These are phyloP conservation scores for Fundulus diaphanus DNA, from an alignment of 2,797 vertebrate genomes.

Conservation along the genomic window DNA sequence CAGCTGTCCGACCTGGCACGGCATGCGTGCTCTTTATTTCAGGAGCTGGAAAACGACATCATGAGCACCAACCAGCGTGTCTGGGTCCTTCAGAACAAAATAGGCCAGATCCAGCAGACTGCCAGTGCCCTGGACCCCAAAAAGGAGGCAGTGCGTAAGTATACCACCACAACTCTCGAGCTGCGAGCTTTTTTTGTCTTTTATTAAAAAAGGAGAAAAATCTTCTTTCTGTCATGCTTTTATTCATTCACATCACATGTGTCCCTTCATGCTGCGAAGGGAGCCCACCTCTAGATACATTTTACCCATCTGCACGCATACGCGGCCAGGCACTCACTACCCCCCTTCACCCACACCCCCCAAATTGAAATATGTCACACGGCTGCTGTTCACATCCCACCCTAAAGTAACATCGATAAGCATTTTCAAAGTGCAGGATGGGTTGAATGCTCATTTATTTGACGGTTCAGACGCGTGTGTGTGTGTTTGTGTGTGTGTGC, in stretches of 20 bases:
- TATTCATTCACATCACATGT: conserved; percentile 57
- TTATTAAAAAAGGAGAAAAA: not conserved
- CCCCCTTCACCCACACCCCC: conserved; percentile 22
- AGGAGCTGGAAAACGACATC: conserved; percentile 95
- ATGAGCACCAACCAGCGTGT: conserved; percentile 90
- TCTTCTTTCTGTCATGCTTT: conserved; percentile 20
- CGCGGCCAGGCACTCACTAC: conserved; percentile 41
- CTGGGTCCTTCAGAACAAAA: conserved; percentile 92
- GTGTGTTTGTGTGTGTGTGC: conserved; percentile 9
- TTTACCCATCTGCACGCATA: conserved; percentile 51
- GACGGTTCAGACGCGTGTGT: conserved; percentile 42
- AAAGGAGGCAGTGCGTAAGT: conserved; percentile 99
- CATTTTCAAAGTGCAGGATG: conserved; percentile 45
- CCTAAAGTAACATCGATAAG: conserved; percentile 37
- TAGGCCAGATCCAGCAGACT: conserved; percentile 90
- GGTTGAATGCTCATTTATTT: conserved; percentile 53
- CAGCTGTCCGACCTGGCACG: conserved; percentile 97
- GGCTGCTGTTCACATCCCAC: conserved; percentile 63
- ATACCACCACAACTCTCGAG: conserved; percentile 56
- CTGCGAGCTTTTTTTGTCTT: too few species aligned
- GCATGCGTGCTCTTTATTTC: conserved; percentile 95
- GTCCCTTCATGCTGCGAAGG: conserved; percentile 48
- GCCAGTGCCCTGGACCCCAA: conserved; percentile 92
- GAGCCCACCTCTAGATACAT: conserved; percentile 49
- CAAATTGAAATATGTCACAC: conserved; percentile 76